Evolutionary conservation across 2,797 vertebrate species (phyloP).

Genomic region (Arctocebus calabarensis): DNA sequence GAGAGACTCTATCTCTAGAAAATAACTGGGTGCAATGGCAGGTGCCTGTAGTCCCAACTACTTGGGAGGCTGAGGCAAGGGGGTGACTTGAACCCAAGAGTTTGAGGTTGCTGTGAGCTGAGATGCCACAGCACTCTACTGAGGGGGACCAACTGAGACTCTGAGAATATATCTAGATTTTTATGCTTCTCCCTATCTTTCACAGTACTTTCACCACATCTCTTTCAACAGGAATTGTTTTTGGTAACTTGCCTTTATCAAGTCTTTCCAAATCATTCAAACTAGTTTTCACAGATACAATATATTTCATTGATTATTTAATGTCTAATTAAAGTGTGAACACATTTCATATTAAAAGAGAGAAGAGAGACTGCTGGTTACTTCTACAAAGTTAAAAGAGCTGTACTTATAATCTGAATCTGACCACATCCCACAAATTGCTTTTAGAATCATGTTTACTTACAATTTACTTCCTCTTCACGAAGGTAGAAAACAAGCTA

Average conservation of each 20-base stretch:
- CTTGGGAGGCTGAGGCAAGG: too few relatives aligned
- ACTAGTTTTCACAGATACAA: slow-evolving; percentile 2
- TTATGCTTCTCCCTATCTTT: neutral
- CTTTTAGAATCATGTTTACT: slow-evolving; percentile 27
- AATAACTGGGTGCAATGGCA: too few relatives aligned
- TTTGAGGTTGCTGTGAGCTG: too few relatives aligned
- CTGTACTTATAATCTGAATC: neutral
- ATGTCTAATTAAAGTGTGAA: slow-evolving; percentile 3
- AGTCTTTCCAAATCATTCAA: slow-evolving; percentile 11
- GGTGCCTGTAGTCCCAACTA: too few relatives aligned
- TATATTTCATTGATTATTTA: neutral
- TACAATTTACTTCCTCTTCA: neutral
- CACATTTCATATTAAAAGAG: neutral
- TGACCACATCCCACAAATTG: neutral
- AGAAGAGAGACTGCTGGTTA: neutral
- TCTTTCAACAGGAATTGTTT: slow-evolving; percentile 29
- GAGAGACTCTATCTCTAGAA: too few relatives aligned
- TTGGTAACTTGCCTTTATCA: neutral
- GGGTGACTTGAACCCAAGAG: too few relatives aligned
- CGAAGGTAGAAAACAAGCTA: slow-evolving; percentile 27
- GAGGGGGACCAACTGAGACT: too few relatives aligned
- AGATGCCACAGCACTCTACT: too few relatives aligned
- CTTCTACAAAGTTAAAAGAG: neutral
- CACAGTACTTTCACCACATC: neutral
- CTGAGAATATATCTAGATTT: neutral